These are phyloP conservation scores for Polyodon spathula DNA, from an alignment of 2,113 vertebrate species.

Conservation along the genomic window DNA sequence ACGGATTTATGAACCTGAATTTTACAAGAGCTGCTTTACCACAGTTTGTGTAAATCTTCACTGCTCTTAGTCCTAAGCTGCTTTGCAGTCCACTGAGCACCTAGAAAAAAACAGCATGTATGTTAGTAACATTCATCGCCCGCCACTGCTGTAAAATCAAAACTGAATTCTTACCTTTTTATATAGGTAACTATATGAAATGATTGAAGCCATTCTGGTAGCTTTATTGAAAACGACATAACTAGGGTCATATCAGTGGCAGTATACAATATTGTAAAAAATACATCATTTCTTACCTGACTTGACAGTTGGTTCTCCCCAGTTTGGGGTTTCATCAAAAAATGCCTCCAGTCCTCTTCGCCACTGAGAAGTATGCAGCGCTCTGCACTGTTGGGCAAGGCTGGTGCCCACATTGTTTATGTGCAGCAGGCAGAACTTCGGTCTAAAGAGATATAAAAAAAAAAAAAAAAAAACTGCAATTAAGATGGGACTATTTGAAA, in stretches of 20 bases:
- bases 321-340: slow-evolving; percentile 82
- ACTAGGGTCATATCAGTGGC: neutral
- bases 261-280: slow-evolving; percentile 2
- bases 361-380: slow-evolving; percentile 62
- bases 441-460: slow-evolving; percentile 24
- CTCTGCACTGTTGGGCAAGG: slow-evolving; percentile 31
- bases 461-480: neutral
- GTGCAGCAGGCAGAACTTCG: neutral
- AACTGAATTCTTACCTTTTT: neutral
- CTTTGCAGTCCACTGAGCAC: slow-evolving; percentile 79
- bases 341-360: slow-evolving; percentile 79
- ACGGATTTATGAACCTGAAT: too few relatives aligned
- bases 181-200: too few relatives aligned
- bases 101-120: slow-evolving; percentile 41
- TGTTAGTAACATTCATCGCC: neutral
- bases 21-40: slow-evolving; percentile 48
- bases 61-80: slow-evolving; percentile 83
- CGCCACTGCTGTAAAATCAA: neutral
- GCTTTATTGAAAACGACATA: too few relatives aligned
- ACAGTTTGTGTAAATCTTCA: slow-evolving; percentile 93
- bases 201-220: too few relatives aligned
- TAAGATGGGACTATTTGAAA: neutral
- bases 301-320: slow-evolving; percentile 78
- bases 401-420: slow-evolving; percentile 7
- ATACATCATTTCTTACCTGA: slow-evolving; percentile 65